Conservation (phyloP, 2,113 vertebrate species). For the Actenoides hombroni region DNA sequence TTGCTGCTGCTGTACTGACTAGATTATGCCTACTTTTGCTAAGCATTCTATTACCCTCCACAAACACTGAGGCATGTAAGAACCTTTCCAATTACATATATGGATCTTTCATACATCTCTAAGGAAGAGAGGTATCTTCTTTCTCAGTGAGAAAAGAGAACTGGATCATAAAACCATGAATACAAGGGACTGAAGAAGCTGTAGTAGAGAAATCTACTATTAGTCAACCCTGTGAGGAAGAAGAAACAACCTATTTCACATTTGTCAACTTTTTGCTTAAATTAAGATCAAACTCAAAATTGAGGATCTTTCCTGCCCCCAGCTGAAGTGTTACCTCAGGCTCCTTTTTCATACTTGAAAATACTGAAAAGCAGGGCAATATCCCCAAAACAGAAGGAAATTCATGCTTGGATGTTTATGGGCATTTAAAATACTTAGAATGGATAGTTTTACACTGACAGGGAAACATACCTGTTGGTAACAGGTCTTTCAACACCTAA, state of each 20-base stretch:
- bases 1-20: neutral
- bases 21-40: neutral
- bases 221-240: neutral
- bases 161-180: neutral
- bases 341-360: neutral
- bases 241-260: neutral
- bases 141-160: neutral
- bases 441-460: neutral
- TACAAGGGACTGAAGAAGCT: neutral
- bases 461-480: conserved; percentile 26
- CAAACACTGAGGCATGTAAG: neutral
- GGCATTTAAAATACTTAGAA: neutral
- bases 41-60: neutral
- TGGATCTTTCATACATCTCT: neutral
- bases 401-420: neutral
- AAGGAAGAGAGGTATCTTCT: neutral
- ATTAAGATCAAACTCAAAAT: neutral
- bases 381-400: neutral
- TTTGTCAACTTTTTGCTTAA: neutral
- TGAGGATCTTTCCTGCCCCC: neutral
- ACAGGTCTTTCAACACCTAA: conserved; percentile 51
- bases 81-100: neutral
- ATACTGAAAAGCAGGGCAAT: neutral
- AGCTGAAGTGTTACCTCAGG: neutral
- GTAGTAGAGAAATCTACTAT: neutral